Base-by-base conservation (phyloP, 53 echinoderm and acorn worm genomes). In the Paelopatides confundens region DNA sequence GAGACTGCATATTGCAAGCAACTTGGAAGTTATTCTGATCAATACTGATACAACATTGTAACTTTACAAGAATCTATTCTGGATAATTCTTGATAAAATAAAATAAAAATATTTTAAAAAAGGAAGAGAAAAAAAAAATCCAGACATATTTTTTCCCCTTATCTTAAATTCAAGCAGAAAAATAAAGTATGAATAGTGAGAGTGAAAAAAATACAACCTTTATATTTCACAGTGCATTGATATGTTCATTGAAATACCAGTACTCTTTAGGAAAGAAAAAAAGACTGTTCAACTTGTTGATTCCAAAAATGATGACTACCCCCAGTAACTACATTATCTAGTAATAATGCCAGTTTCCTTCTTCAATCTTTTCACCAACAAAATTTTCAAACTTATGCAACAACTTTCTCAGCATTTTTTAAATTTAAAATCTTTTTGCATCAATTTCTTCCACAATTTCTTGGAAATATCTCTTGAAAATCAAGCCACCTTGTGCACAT, bases 361-460 rank as follows among this genome's bases (percentile, higher is more conserved):
- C 67, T 67, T 67, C 67, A 67, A 31, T 67, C 67, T 67, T 67
- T 30, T 5, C 67, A 67, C 67, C 31, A 67, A n/a, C n/a, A n/a
- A n/a, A 67, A 67, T 67, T 29, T 31, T 18, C 67, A 67, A 67
- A 67, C 67, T 67, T 67, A n/a, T 67, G 67, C 67, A 67, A 67
- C 67, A 67, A 67, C 67, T 14, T 67, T 67, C 67, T 67, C 67
- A 67, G 18, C 67, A 5, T 67, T 11, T 67, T 67, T 67, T 67
- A 26, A 26, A 28, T 33, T 33, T 35, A 31, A 31, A 32, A 11
- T 30, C 35, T 67, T 67, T 67, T 67, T 67, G 67, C 67, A 67
- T 67, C 67, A 67, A 67, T 67, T 67, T 67, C 67, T 28, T 67
- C 67, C 67, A 58, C 6, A 53, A 58, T 58, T 21, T 15, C 21